Conservation (phyloP, 2,888 invertebrate species). For the Caenorhabditis plicata region DNA sequence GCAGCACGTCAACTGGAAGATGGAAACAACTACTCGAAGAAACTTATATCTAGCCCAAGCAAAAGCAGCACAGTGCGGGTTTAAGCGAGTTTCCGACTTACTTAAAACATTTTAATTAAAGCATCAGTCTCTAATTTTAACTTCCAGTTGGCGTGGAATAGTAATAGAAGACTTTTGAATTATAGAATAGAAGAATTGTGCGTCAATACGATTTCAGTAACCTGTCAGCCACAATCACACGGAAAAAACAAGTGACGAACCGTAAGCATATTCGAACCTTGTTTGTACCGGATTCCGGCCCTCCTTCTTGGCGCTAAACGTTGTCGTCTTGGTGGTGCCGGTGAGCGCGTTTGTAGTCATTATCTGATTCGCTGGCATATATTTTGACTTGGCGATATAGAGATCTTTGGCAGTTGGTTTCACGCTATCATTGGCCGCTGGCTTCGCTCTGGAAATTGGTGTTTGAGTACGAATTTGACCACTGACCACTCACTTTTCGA, state of each 20-base stretch:
- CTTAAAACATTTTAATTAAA: too few species aligned
- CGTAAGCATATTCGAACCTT: conserved; percentile 65
- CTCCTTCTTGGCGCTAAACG: conserved; percentile 33
- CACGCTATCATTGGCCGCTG: conserved; percentile 15
- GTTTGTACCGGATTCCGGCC: conserved; percentile 59
- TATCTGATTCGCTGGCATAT: conserved; percentile 73
- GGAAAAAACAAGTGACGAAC: conserved; percentile 51
- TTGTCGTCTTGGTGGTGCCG: conserved; percentile 41
- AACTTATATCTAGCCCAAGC: too few species aligned
- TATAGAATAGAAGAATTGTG: too few species aligned
- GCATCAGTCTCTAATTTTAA: too few species aligned
- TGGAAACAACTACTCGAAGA: too few species aligned
- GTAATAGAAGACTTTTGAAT: too few species aligned
- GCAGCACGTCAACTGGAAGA: too few species aligned
- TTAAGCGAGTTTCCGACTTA: too few species aligned
- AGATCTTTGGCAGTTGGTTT: conserved; percentile 74
- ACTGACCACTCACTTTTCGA: conserved; percentile 34
- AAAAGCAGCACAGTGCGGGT: too few species aligned
- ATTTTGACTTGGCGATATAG: conserved; percentile 79
- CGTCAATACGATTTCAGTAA: too few species aligned
- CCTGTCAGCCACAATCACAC: too few species aligned
- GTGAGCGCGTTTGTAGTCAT: conserved; percentile 28
- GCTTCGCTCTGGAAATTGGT: conserved; percentile 17
- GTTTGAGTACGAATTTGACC: neutral
- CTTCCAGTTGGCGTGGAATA: too few species aligned